Conservation (phyloP, 2,888 invertebrate genomes). For the Apodemia duryi region DNA sequence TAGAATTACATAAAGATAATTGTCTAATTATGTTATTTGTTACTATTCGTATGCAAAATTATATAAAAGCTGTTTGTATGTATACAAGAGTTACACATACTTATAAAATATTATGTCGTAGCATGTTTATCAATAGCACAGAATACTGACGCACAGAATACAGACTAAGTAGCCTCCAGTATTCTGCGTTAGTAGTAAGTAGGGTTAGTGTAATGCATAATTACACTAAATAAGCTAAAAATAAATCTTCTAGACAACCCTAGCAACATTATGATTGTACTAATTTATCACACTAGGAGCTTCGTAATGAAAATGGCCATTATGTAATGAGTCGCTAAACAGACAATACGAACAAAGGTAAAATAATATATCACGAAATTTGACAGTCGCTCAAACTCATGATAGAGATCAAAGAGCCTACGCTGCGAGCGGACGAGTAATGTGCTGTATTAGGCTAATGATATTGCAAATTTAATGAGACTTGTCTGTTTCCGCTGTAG, state of each 20-base stretch:
- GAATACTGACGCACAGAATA: too few relatives aligned
- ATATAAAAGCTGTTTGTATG: too few relatives aligned
- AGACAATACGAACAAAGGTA: neutral
- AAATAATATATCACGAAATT: neutral
- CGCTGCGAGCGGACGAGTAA: neutral
- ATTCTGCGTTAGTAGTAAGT: too few relatives aligned
- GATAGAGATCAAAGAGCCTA: neutral
- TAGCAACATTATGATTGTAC: neutral
- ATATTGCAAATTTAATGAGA: neutral
- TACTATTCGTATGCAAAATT: too few relatives aligned
- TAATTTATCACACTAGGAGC: neutral
- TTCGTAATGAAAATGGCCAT: neutral
- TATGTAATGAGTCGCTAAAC: neutral
- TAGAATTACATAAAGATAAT: too few relatives aligned
- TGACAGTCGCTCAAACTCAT: neutral
- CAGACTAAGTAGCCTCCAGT: too few relatives aligned
- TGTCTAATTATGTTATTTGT: too few relatives aligned
- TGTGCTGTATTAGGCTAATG: neutral
- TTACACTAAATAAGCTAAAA: neutral
- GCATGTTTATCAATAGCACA: too few relatives aligned
- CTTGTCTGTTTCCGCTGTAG: neutral
- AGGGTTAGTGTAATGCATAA: too few relatives aligned
- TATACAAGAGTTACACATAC: too few relatives aligned
- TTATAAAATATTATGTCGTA: too few relatives aligned
- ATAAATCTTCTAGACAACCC: neutral